Evolutionary conservation across 2,113 vertebrate genomes (phyloP).

Genomic region (Actenoides hombroni): DNA sequence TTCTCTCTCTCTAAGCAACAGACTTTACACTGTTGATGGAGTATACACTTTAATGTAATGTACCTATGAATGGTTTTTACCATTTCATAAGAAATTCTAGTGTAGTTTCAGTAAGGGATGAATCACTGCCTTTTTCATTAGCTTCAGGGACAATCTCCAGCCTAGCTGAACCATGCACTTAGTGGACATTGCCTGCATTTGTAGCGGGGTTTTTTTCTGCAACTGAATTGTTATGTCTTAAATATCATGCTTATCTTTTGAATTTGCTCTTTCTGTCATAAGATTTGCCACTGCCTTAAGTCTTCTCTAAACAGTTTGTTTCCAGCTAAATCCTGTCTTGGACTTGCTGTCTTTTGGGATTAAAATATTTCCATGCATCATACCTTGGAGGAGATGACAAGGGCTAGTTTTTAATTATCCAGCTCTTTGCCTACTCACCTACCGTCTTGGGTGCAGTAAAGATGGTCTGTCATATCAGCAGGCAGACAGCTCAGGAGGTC

Average conservation of each 20-base stretch:
- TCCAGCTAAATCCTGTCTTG: not conserved
- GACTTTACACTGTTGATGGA: not conserved
- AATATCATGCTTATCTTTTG: not conserved
- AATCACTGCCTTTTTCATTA: not conserved
- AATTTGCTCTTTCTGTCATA: not conserved
- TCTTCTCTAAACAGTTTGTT: not conserved
- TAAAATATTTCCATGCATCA: not conserved
- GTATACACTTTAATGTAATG: not conserved
- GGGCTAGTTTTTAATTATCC: not conserved
- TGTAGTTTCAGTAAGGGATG: not conserved
- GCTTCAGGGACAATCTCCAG: not conserved
- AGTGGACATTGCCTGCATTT: not conserved
- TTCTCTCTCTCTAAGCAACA: constrained; percentile 44
- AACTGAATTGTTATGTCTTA: not conserved
- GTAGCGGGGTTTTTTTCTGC: not conserved
- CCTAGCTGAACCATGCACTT: not conserved
- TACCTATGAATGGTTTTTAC: not conserved
- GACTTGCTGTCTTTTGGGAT: not conserved
- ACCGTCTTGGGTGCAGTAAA: not conserved
- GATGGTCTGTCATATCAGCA: not conserved
- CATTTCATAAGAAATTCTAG: not conserved
- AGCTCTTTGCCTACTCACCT: not conserved
- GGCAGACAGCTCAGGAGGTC: not conserved
- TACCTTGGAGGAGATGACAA: not conserved
- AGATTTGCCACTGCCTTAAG: not conserved